A percentile compares a stretch with the other conserved stretches of the same genome.
Conservation (phyloP, 2,888 invertebrate species). For the Lapara coniferarum region DNA sequence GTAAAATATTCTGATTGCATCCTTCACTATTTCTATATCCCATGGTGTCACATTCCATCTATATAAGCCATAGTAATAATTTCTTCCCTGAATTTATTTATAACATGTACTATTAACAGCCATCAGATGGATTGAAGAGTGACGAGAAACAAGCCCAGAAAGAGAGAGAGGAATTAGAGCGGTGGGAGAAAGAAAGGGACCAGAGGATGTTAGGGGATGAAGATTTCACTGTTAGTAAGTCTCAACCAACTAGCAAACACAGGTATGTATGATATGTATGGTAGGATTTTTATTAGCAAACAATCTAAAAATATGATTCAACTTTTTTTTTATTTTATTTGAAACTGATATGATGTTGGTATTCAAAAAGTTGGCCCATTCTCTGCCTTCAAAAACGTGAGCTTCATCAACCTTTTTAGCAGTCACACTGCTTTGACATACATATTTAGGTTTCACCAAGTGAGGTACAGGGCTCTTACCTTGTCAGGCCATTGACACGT, state of each 20-base stretch:
- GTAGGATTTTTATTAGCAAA: no score
- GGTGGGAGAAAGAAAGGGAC: constrained; percentile 90
- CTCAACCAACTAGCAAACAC: constrained; percentile 78
- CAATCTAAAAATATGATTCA: no score
- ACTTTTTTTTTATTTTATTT: no score
- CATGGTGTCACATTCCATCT: background rate
- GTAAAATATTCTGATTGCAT: no score
- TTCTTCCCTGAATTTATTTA: background rate
- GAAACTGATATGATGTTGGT: no score
- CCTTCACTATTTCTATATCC: no score
- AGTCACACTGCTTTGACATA: no score
- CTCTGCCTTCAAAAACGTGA: no score
- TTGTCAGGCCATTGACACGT: background rate
- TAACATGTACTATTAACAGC: constrained; percentile 65
- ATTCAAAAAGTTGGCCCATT: no score
- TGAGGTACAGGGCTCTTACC: no score
- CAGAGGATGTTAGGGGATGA: constrained; percentile 89
- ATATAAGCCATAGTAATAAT: background rate
- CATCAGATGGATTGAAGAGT: constrained; percentile 91
- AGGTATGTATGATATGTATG: constrained; percentile 63
- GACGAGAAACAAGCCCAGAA: constrained; percentile 92
- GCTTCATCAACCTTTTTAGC: no score
- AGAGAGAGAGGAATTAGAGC: constrained; percentile 89
- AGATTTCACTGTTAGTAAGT: constrained; percentile 48
- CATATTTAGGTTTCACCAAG: no score